Evolutionary conservation across 2,888 invertebrate genomes (phyloP), one percentile per base, ranked within the genome.

Genomic region (Campopleginae sp.): DNA sequence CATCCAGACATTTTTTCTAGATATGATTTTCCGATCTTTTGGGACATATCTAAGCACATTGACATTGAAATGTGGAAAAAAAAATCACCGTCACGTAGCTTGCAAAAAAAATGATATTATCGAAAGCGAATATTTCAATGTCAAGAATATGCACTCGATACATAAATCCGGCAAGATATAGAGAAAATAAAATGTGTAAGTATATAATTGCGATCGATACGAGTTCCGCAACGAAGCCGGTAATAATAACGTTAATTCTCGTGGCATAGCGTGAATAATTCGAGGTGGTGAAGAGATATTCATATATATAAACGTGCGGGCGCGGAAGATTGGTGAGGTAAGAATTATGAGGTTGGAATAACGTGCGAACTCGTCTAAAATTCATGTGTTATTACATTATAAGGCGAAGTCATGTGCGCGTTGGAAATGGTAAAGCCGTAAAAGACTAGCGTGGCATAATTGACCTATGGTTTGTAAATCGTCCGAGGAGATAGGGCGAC

Each of bases 371-470:
- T 84, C 77, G 84, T 48, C 72, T 51, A 48, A 38, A 54, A 54
- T 42, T 68, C 48, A 71, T 46, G 10, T 17, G 10, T 33, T 75
- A 63, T 75, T 63, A 46, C 38, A 70, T 70, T 44, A 74, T 61
- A 75, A 46, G 3, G 38, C 27, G 10, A 65, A 65, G 76, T 19
- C 23, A 48, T 10, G 10, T 46, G 58, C 58, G 19, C 46, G 68
- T 12, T n/a, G 70, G 10, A n/a, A n/a, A 76, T 63, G 33, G 71
- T 17, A n/a, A 19, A 63, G 63, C 46, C 82, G 42, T 85, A 85
- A 85, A 85, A 75, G 77, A 80, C 75, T 82, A n/a, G n/a, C 82
- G 74, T 70, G 23, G 54, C 65, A 74, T 85, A 85, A 85, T 85
- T 82, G 76, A 70, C 74, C 81, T 63, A n/a, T 46, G 44, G 70